A percentile compares a stretch with the other conserved stretches of the same genome.
phyloP scores from a whole-genome alignment of 2,888 invertebrate species.

The Argyresthia goedartella region DNA sequence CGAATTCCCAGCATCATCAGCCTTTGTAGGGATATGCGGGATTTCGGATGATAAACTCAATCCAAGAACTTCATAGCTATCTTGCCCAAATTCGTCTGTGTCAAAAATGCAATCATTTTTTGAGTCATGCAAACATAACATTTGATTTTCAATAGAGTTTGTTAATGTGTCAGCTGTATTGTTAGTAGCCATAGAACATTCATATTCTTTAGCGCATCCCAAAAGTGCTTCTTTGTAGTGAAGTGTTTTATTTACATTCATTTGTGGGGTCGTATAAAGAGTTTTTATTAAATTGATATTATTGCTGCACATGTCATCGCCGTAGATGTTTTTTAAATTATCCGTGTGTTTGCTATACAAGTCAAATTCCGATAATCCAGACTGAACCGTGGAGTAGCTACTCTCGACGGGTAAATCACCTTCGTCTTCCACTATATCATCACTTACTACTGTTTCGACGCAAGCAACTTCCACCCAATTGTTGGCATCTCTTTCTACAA shows the following conservation, averaged over 20 bases:
- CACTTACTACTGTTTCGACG: slow-evolving; percentile 57
- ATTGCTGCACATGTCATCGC: slow-evolving; percentile 36
- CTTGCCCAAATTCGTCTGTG: background rate
- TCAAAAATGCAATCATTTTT: background rate
- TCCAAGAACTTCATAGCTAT: too few relatives aligned
- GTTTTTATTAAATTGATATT: slow-evolving; percentile 44
- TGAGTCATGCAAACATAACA: slow-evolving; percentile 7
- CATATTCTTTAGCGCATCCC: background rate
- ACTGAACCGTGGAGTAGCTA: background rate
- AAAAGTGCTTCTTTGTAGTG: slow-evolving; percentile 20
- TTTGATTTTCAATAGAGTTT: background rate
- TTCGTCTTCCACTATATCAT: slow-evolving; percentile 50
- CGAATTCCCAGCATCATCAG: slow-evolving; percentile 25
- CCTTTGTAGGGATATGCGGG: too few relatives aligned
- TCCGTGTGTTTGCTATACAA: slow-evolving; percentile 27
- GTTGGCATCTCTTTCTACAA: slow-evolving; percentile 32
- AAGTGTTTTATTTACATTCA: slow-evolving; percentile 46
- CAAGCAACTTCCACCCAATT: slow-evolving; percentile 59
- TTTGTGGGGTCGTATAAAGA: slow-evolving; percentile 47
- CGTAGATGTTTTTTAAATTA: slow-evolving; percentile 40
- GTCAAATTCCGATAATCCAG: slow-evolving; percentile 11
- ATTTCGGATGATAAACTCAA: too few relatives aligned
- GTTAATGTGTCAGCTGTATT: background rate
- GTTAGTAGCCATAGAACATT: background rate
- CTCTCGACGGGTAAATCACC: slow-evolving; percentile 22